Evolutionary conservation across 2,113 vertebrate species (phyloP), one percentile per base, ranked within the genome.

Genomic region (Ammospiza nelsoni): DNA sequence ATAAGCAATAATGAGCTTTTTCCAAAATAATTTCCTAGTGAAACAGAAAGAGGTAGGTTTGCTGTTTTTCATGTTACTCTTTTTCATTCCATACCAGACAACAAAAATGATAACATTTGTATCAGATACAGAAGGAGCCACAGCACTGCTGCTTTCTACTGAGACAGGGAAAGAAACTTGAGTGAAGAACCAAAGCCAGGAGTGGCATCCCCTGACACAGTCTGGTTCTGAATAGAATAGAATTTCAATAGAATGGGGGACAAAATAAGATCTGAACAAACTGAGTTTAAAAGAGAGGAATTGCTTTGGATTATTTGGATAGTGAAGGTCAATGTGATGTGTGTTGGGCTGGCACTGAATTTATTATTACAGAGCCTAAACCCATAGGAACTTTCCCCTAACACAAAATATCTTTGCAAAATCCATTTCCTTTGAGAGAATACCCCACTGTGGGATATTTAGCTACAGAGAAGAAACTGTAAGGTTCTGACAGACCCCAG

Each of bases 171-270:
- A 54, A 87, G 33, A 12, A 52, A 24, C 9, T 44, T 68, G 58
- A 54, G n/a, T 27, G 52, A 71, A 75, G 57, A 78, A 39, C 27
- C n/a, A 76, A 46, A 90, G 12, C 12, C 49, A 31, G 17, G 23
- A 84, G 9, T 8, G 11, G 25, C 57, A 90, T 29, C 25, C 39
- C 19, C 48, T 33, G 17, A 29, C 29, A 37, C 2, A 13, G 24
- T 8, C 13, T 21, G 37, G 17, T 33, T 89, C 43, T 59, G 41
- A 95, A 41, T 41, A 41, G 41, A 41, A 41, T 41, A 41, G 41
- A 41, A 41, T 41, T 41, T 51, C 49, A 75, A 25, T 4, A 63
- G 39, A 71, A 65, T 0, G 1, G 19, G 15, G 17, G 0, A 3
- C 33, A 89, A 83, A 67, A 46, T 12, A 54, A 59, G 14, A 46